These are phyloP conservation scores for Lipophrys pholis DNA, from an alignment of 2,113 vertebrate species.

Conservation along the genomic window DNA sequence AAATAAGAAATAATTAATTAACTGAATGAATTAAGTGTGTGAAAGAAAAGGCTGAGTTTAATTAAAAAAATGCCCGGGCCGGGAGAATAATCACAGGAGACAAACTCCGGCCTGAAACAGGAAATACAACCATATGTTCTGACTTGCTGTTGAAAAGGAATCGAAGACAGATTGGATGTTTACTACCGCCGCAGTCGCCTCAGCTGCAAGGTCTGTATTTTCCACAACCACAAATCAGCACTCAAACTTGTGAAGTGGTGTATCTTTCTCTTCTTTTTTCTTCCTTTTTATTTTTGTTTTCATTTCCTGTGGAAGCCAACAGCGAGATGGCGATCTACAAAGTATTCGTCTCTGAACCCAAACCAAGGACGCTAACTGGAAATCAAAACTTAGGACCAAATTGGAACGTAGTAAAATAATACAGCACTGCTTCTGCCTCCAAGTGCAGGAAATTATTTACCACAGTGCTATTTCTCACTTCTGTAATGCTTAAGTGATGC, in stretches of 20 bases:
- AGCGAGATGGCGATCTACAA: slow-evolving; percentile 33
- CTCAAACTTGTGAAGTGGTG: slow-evolving; percentile 23
- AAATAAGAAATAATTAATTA: no score
- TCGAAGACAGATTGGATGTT: slow-evolving; percentile 24
- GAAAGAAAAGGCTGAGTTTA: neutral
- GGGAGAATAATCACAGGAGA: neutral
- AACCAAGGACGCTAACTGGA: slow-evolving; percentile 2
- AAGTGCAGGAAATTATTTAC: slow-evolving; percentile 37
- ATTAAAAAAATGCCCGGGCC: neutral
- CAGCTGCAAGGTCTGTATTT: slow-evolving; percentile 13
- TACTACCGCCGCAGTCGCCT: slow-evolving; percentile 2
- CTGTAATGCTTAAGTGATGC: slow-evolving; percentile 20
- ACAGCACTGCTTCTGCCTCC: slow-evolving; percentile 20
- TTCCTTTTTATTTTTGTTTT: slow-evolving; percentile 39
- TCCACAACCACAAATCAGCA: slow-evolving; percentile 26
- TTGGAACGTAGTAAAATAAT: slow-evolving; percentile 37
- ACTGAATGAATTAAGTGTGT: no score
- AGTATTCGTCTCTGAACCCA: neutral
- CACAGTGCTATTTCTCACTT: slow-evolving; percentile 4
- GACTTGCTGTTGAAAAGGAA: slow-evolving; percentile 24
- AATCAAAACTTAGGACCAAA: slow-evolving; percentile 24
- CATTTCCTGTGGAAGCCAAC: slow-evolving; percentile 52
- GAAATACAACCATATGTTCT: neutral
- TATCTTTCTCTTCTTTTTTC: neutral
- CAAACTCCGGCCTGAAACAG: no score